phyloP scores from a whole-genome alignment of 2,797 vertebrate genomes.

The Basileuterus tristriatus region DNA sequence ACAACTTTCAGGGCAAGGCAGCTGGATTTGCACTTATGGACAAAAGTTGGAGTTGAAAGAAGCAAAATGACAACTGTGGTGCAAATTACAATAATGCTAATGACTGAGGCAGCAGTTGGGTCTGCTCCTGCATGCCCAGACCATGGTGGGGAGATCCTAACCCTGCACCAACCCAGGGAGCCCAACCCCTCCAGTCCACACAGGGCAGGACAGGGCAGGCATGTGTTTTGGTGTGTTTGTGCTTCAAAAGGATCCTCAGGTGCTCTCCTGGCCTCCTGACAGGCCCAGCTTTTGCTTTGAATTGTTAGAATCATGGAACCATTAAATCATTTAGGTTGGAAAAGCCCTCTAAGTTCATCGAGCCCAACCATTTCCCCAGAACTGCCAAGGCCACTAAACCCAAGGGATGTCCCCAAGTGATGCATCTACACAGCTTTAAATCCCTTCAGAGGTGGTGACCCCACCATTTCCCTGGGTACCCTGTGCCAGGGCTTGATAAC shows the following conservation, averaged over 20 bases:
- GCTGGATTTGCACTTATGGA: not conserved
- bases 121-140: not conserved
- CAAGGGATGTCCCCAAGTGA: not conserved
- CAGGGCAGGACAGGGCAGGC: not conserved
- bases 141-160: not conserved
- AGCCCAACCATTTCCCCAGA: not conserved
- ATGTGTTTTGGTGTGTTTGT: rapidly evolving
- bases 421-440: not conserved
- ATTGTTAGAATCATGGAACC: not conserved
- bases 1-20: not conserved
- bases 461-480: not conserved
- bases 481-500: not conserved
- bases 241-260: not conserved
- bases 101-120: not conserved
- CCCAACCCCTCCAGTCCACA: not conserved
- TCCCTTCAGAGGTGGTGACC: not conserved
- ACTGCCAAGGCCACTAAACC: not conserved
- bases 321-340: not conserved
- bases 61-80: not conserved
- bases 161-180: not conserved
- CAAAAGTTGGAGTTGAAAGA: not conserved
- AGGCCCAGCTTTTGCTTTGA: not conserved
- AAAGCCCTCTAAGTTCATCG: rapidly evolving
- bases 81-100: not conserved
- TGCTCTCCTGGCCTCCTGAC: not conserved